Percentiles rank a stretch among this genome's conserved stretches.
phyloP scores from a whole-genome alignment of 1,140 invertebrate species.

The Macrotrachela quadricornifera region DNA sequence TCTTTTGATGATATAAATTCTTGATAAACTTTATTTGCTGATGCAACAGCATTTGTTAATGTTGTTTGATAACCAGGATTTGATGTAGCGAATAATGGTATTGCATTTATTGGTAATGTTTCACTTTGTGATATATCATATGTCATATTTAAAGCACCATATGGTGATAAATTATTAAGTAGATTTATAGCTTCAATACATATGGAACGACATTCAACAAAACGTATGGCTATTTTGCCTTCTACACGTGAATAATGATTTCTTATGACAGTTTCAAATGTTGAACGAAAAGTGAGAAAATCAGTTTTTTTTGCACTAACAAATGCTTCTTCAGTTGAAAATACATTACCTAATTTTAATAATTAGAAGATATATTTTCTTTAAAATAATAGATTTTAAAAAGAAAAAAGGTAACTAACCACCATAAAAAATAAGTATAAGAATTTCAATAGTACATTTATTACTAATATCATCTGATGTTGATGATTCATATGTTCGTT shows the following conservation, averaged over 20 bases:
- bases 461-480: neutral
- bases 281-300: slow-evolving; percentile 73
- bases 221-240: slow-evolving; percentile 64
- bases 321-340: slow-evolving; percentile 61
- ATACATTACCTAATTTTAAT: slow-evolving; percentile 19
- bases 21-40: slow-evolving; percentile 62
- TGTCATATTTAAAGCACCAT: slow-evolving; percentile 12
- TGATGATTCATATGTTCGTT: no score
- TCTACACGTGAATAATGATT: slow-evolving; percentile 79
- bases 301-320: slow-evolving; percentile 69
- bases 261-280: slow-evolving; percentile 77
- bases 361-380: no score
- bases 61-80: slow-evolving; percentile 55
- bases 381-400: slow-evolving; percentile 3
- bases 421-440: no score
- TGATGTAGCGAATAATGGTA: slow-evolving; percentile 65
- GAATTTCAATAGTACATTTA: no score
- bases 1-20: slow-evolving; percentile 76
- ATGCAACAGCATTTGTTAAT: slow-evolving; percentile 32
- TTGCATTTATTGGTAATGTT: slow-evolving; percentile 76
- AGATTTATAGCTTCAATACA: slow-evolving; percentile 57
- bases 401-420: neutral
- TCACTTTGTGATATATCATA: slow-evolving; percentile 51
- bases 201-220: slow-evolving; percentile 75
- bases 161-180: slow-evolving; percentile 8